phyloP scores from a whole-genome alignment of 2,888 invertebrate genomes.

The Hirtodrosophila alboralis region DNA sequence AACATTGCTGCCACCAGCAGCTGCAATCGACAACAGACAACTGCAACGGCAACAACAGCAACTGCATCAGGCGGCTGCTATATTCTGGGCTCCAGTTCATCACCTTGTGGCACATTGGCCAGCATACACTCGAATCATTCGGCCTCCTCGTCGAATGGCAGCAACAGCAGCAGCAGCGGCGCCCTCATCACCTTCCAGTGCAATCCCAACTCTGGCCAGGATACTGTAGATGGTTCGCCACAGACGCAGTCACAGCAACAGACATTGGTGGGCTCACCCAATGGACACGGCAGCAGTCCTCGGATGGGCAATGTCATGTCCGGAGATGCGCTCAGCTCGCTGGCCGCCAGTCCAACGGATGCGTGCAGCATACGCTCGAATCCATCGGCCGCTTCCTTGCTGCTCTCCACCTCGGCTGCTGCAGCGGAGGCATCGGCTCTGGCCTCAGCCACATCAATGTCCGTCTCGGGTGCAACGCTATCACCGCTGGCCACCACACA shows the following conservation, averaged over 20 bases:
- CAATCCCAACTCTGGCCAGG: conserved; percentile 55
- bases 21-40: conserved; percentile 20
- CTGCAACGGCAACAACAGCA: conserved; percentile 13
- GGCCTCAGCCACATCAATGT: conserved; percentile 57
- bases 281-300: conserved; percentile 60
- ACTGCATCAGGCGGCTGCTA: conserved; percentile 20
- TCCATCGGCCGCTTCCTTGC: conserved; percentile 82
- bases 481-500: conserved; percentile 83
- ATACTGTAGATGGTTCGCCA: conserved; percentile 45
- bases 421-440: conserved; percentile 71
- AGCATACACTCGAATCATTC: conserved; percentile 81
- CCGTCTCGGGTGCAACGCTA: conserved; percentile 78
- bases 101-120: conserved; percentile 80
- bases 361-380: conserved; percentile 83
- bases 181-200: conserved; percentile 82
- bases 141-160: conserved; percentile 80
- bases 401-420: conserved; percentile 79
- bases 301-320: conserved; percentile 62
- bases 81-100: conserved; percentile 60
- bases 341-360: conserved; percentile 83
- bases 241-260: conserved; percentile 51
- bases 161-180: conserved; percentile 82
- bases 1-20: conserved; percentile 37
- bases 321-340: conserved; percentile 78
- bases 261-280: conserved; percentile 61